Conservation (phyloP, 1,140 invertebrate genomes). For the Pomacea maculata region DNA sequence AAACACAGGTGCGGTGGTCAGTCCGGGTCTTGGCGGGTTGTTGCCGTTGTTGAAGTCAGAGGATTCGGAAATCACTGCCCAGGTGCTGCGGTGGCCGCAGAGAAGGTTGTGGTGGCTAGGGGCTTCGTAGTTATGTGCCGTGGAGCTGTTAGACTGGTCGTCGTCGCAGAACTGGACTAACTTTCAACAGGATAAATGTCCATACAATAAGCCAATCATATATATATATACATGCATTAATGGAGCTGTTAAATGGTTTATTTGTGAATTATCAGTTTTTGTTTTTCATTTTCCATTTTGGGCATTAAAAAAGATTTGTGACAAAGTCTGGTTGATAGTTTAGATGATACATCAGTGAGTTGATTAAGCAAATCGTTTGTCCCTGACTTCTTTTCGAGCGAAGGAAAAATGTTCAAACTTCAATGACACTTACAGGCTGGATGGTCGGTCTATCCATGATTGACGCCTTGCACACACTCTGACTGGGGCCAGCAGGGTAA, state of each 20-base stretch:
- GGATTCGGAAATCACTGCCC: slow-evolving; percentile 72
- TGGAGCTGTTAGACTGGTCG: slow-evolving; percentile 35
- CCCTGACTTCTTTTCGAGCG: too few species aligned
- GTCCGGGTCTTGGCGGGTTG: slow-evolving; percentile 27
- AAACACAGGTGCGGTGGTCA: slow-evolving; percentile 32
- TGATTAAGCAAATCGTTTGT: too few species aligned
- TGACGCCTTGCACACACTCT: slow-evolving; percentile 32
- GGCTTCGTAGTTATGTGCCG: slow-evolving; percentile 71
- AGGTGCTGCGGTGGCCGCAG: slow-evolving; percentile 71
- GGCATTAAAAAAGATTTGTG: too few species aligned
- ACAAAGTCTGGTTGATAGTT: too few species aligned
- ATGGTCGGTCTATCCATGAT: slow-evolving; percentile 40
- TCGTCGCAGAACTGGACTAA: slow-evolving; percentile 73
- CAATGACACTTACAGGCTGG: too few species aligned
- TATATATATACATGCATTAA: too few species aligned
- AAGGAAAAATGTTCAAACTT: too few species aligned
- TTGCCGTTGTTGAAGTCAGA: slow-evolving; percentile 67
- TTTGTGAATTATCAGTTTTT: too few species aligned
- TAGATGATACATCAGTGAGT: too few species aligned
- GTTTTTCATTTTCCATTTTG: too few species aligned
- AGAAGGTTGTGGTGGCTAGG: slow-evolving; percentile 77
- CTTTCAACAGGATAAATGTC: slow-evolving; percentile 33
- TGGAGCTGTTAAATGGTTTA: too few species aligned
- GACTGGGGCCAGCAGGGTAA: slow-evolving; percentile 11
- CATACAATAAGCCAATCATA: too few species aligned